Conservation (phyloP, 1,140 invertebrate species). For the Amphibalanus amphitrite region DNA sequence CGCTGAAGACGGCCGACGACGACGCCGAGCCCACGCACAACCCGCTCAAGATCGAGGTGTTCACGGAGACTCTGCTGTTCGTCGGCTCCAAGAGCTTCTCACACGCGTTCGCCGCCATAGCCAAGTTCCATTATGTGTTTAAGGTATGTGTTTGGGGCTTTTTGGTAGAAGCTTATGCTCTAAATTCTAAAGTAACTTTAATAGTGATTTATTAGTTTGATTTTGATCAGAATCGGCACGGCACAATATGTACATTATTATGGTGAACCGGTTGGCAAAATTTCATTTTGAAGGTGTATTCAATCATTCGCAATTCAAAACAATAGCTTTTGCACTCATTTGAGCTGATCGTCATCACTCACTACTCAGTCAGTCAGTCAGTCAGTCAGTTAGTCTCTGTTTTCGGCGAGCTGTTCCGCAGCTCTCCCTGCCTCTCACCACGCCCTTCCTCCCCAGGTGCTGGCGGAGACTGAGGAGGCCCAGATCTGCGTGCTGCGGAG, state of each 20-base stretch:
- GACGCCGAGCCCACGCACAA: slow-evolving; percentile 56
- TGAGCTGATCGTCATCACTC: too few relatives aligned
- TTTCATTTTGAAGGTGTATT: too few relatives aligned
- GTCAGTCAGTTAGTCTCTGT: too few relatives aligned
- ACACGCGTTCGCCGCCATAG: slow-evolving; percentile 92
- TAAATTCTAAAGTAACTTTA: too few relatives aligned
- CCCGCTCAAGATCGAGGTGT: slow-evolving; percentile 88
- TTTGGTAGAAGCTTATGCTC: too few relatives aligned
- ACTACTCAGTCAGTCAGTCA: too few relatives aligned
- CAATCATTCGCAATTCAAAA: too few relatives aligned
- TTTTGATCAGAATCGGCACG: slow-evolving; percentile 5
- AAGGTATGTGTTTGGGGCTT: slow-evolving; percentile 49
- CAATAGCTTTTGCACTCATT: too few relatives aligned
- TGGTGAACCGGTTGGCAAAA: too few relatives aligned
- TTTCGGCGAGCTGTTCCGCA: too few relatives aligned
- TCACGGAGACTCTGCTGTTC: slow-evolving; percentile 83
- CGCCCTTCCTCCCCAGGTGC: slow-evolving; percentile 33
- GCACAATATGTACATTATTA: too few relatives aligned
- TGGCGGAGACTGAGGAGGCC: slow-evolving; percentile 84
- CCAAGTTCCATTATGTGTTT: slow-evolving; percentile 88
- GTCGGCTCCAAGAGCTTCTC: slow-evolving; percentile 92
- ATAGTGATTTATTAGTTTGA: not conserved
- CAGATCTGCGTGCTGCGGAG: slow-evolving; percentile 87
- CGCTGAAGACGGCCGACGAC: slow-evolving; percentile 17
- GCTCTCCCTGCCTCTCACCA: slow-evolving; percentile 7